Conservation (phyloP, 1,140 invertebrate species). For the Alviniconcha marisindica region DNA sequence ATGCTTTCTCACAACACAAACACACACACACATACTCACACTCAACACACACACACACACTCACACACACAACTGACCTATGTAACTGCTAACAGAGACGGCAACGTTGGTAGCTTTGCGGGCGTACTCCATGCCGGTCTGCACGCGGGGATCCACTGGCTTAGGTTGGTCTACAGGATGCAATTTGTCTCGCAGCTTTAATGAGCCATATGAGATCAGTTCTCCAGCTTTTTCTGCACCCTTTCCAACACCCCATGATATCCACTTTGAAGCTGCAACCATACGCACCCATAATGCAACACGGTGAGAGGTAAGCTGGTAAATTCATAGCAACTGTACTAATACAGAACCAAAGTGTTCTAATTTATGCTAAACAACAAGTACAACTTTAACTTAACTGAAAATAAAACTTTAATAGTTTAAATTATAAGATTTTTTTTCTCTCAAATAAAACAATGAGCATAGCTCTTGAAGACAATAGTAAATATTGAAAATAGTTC, state of each 20-base stretch:
- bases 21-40: too few species aligned
- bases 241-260: constrained; percentile 82
- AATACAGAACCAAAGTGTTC: too few species aligned
- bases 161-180: constrained; percentile 70
- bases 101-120: constrained; percentile 80
- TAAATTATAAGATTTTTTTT: too few species aligned
- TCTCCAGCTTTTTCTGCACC: constrained; percentile 82
- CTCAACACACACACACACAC: not conserved
- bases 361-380: too few species aligned
- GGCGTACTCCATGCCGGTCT: constrained; percentile 81
- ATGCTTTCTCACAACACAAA: too few species aligned
- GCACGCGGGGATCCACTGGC: constrained; percentile 60
- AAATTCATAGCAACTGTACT: not conserved
- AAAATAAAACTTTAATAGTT: too few species aligned
- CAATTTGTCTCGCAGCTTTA: constrained; percentile 80
- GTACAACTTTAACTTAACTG: too few species aligned
- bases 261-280: constrained; percentile 81
- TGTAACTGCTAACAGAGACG: constrained; percentile 75
- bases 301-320: too few species aligned
- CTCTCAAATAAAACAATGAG: too few species aligned
- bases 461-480: too few species aligned
- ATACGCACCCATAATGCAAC: too few species aligned
- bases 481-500: too few species aligned
- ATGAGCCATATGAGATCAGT: constrained; percentile 80
- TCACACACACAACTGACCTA: constrained; percentile 56